Evolutionary conservation across 2,113 vertebrate species (phyloP).

Genomic region (Uropsilus gracilis): DNA sequence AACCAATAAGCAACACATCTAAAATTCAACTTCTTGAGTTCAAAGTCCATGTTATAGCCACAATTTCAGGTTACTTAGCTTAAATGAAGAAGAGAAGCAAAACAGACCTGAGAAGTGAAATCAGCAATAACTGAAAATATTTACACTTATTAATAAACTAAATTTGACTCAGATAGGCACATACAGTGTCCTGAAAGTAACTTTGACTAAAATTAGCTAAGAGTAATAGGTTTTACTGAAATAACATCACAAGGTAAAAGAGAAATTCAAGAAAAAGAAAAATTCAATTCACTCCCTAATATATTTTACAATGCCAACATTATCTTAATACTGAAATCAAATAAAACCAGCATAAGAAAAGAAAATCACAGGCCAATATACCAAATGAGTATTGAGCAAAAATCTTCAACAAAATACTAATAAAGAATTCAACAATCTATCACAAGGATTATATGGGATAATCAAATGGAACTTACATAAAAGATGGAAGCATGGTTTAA

Average conservation of each 20-base stretch:
- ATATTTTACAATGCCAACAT: too few relatives aligned
- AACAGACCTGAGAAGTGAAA: slow-evolving; percentile 67
- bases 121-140: slow-evolving; percentile 42
- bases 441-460: too few relatives aligned
- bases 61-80: slow-evolving; percentile 22
- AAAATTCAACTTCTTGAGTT: slow-evolving; percentile 42
- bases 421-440: too few relatives aligned
- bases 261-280: too few relatives aligned
- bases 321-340: too few relatives aligned
- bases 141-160: slow-evolving; percentile 53
- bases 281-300: too few relatives aligned
- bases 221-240: not conserved
- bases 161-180: not conserved
- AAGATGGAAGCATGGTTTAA: too few relatives aligned
- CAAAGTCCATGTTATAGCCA: slow-evolving; percentile 40
- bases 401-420: too few relatives aligned
- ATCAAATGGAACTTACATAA: too few relatives aligned
- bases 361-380: too few relatives aligned
- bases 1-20: slow-evolving; percentile 46
- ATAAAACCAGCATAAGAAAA: too few relatives aligned
- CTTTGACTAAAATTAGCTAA: not conserved
- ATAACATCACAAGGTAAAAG: not conserved
- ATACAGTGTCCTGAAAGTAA: not conserved
- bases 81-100: slow-evolving; percentile 53
- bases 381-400: too few relatives aligned